Percentiles rank a stretch among this genome's conserved stretches.
Evolutionary conservation across 30 jellyfish, hydroid and myxozoan species (phyloP).

Genomic region (Pseudorhiza aurosa): DNA sequence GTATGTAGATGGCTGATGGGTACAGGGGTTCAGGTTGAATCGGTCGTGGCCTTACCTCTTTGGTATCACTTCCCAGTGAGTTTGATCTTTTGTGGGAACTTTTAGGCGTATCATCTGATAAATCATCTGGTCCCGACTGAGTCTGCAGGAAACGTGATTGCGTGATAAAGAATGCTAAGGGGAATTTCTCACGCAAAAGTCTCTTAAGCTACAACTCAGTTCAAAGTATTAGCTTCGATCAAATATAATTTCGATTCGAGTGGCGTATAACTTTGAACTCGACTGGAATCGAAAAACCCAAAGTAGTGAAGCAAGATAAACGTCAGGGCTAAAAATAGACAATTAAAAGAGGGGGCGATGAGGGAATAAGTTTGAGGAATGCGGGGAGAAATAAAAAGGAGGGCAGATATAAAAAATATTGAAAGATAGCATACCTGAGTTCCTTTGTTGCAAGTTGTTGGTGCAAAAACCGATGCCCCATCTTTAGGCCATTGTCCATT

Average conservation of each 20-base stretch:
- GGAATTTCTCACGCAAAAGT: too few relatives aligned
- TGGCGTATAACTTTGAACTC: too few relatives aligned
- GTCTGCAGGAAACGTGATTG: slow-evolving; percentile 69
- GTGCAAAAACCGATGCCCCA: slow-evolving; percentile 56
- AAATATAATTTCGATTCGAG: too few relatives aligned
- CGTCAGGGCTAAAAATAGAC: too few relatives aligned
- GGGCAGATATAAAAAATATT: neutral
- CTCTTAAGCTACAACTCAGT: too few relatives aligned
- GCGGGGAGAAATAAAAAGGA: too few relatives aligned
- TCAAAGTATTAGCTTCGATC: too few relatives aligned
- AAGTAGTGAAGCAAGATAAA: too few relatives aligned
- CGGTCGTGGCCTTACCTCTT: slow-evolving; percentile 75
- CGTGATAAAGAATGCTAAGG: too few relatives aligned
- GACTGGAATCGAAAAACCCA: too few relatives aligned
- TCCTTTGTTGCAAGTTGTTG: slow-evolving; percentile 65
- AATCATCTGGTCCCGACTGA: slow-evolving; percentile 73
- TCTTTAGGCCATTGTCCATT: slow-evolving; percentile 99
- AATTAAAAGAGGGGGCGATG: too few relatives aligned
- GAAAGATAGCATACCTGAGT: slow-evolving; percentile 86
- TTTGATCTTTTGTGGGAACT: slow-evolving; percentile 81
- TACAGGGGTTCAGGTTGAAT: neutral
- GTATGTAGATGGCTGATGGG: neutral
- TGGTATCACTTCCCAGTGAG: slow-evolving; percentile 83
- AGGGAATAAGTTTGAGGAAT: too few relatives aligned
- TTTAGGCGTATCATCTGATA: slow-evolving; percentile 54